Evolutionary conservation across 2,113 vertebrate genomes (phyloP).

Genomic region (Upupa epops): DNA sequence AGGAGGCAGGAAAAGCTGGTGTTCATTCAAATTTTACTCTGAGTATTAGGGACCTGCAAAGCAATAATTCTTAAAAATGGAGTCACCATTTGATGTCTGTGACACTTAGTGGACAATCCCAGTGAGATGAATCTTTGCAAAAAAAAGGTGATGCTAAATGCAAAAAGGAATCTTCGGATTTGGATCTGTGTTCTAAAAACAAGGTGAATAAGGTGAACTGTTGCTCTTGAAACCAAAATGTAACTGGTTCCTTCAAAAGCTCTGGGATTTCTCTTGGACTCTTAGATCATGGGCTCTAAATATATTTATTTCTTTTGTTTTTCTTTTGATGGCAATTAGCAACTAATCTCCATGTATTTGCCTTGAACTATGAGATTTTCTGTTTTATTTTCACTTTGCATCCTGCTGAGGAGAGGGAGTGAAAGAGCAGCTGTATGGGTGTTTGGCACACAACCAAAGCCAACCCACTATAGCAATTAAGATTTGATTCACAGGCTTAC

Average conservation of each 20-base stretch:
- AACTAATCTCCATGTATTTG: background rate
- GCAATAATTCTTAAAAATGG: background rate
- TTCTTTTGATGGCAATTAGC: background rate
- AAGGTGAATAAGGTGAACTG: background rate
- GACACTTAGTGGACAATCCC: background rate
- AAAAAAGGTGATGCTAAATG: background rate
- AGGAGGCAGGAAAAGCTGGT: background rate
- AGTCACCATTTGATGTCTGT: background rate
- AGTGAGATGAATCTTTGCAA: background rate
- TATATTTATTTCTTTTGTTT: background rate
- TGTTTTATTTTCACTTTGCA: background rate
- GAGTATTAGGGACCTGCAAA: background rate
- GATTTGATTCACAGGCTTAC: background rate
- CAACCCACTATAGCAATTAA: background rate
- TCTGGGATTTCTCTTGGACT: background rate
- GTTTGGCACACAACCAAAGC: background rate
- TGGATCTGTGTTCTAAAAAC: background rate
- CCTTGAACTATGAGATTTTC: background rate
- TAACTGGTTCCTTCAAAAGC: background rate
- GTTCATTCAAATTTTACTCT: background rate
- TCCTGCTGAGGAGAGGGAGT: background rate
- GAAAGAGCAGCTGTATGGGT: background rate
- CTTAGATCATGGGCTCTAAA: background rate
- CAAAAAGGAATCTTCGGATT: background rate
- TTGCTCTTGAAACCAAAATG: background rate